Evolutionary conservation across 53 echinoderm and acorn worm species (phyloP).

Genomic region (Astropecten irregularis): DNA sequence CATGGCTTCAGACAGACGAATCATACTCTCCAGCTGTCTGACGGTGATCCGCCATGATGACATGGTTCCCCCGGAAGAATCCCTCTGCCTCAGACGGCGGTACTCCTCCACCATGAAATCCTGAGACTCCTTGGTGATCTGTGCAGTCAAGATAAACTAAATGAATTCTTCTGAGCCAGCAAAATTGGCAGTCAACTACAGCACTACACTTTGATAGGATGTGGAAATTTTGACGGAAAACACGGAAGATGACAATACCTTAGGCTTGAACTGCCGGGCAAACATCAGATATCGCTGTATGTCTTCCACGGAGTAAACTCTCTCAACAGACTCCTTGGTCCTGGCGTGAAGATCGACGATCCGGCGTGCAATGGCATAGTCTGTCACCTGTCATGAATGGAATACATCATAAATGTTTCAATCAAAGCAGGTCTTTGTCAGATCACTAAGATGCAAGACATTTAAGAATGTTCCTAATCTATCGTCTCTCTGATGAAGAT

Average conservation of each 20-base stretch:
- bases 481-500: no score
- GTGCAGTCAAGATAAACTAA: no score
- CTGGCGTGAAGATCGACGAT: slow-evolving; percentile 94
- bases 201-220: no score
- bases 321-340: slow-evolving; percentile 77
- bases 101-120: slow-evolving; percentile 99
- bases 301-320: slow-evolving; percentile 90
- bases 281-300: slow-evolving; percentile 98
- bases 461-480: no score
- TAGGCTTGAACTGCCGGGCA: slow-evolving; percentile 96
- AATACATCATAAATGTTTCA: background rate
- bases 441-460: no score
- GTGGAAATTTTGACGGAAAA: no score
- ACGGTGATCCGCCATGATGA: slow-evolving; percentile 98
- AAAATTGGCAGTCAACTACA: no score
- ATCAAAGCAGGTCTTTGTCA: background rate
- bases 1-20: slow-evolving; percentile 94
- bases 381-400: slow-evolving; percentile 71
- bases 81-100: slow-evolving; percentile 89
- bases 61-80: slow-evolving; percentile 77
- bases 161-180: no score
- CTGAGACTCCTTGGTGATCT: slow-evolving; percentile 99
- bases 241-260: slow-evolving; percentile 48
- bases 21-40: slow-evolving; percentile 98
- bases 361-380: slow-evolving; percentile 96